Percentiles rank a stretch among this genome's conserved stretches.
phyloP scores from a whole-genome alignment of 92 coral and sea anemone genomes.

The Blastomussa wellsi region DNA sequence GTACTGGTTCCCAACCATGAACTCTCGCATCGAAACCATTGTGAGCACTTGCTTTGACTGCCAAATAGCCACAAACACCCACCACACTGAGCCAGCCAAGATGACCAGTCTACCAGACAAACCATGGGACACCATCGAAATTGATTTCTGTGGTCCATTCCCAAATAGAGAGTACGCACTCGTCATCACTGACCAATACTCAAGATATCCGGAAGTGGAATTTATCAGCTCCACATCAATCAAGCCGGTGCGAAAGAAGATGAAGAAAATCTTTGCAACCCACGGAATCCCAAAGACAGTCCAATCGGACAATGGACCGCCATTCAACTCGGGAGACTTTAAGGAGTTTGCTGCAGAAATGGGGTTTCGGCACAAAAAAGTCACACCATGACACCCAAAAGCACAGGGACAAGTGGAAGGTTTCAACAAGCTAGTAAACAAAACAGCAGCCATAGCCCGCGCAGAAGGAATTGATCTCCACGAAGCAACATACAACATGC shows the following conservation, averaged over 20 bases:
- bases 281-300: conserved; percentile 48
- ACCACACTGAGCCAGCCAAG: conserved; percentile 50
- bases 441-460: too few relatives aligned
- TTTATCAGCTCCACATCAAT: conserved; percentile 40
- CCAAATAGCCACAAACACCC: conserved; percentile 28
- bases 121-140: conserved; percentile 37
- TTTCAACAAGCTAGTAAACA: too few relatives aligned
- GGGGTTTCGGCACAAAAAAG: too few relatives aligned
- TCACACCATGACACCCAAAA: too few relatives aligned
- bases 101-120: conserved; percentile 43
- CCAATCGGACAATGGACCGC: conserved; percentile 62
- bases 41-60: conserved; percentile 21
- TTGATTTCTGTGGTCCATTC: conserved; percentile 64
- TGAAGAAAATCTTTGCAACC: not conserved
- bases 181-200: conserved; percentile 47
- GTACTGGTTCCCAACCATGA: conserved; percentile 54
- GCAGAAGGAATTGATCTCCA: too few relatives aligned
- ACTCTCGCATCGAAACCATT: conserved; percentile 39
- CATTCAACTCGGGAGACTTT: conserved; percentile 42
- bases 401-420: too few relatives aligned
- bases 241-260: conserved; percentile 19
- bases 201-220: conserved; percentile 58
- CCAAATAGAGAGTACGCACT: conserved; percentile 40
- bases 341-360: too few relatives aligned
- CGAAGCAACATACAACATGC: too few relatives aligned